Base-by-base conservation (phyloP, 2,888 invertebrate species). In the Sesia apiformis region DNA sequence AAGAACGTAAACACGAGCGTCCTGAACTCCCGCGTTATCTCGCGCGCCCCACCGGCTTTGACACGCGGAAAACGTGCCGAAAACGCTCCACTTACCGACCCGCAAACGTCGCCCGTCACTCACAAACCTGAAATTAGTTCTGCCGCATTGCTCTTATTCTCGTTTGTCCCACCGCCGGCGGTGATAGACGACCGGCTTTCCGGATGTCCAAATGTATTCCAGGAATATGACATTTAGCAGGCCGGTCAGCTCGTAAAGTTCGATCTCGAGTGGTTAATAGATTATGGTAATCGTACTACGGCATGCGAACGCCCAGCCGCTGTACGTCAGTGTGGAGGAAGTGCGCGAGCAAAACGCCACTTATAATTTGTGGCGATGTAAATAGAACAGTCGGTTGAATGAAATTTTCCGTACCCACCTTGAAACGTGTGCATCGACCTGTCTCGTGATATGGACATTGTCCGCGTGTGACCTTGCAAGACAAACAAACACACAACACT, bases 381-480 rank as follows among this genome's bases (percentile, higher is more conserved):
- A 87, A 87, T 87, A 87, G 82, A 84, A 81, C 80, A 71, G 74
- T 72, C 76, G 73, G 69, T 80, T 86, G 85, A 87, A 87, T 86
- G 87, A 86, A 82, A 78, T 77, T 81, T 81, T 79, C 78, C 78
- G 80, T 70, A 74, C 69, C 81, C 78, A 84, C 84, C 85, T 84
- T 84, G 84, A 80, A 72, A 69, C 67, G 72, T 85, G 87, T 84
- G 84, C 85, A 84, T 80, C 87, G 84, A 84, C 86, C 85, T 78
- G 79, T 76, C 76, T 69, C 70, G 78, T 76, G 72, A 77, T 66
- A 64, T 69, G 73, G 75, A 73, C 70, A 74, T 70, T 76, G 71
- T 76, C 78, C 80, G 83, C 77, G 83, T 77, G 83, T 76, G 84
- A 81, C 87, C 88, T 86, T 86, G 85, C 83, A 77, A 72, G 68